A percentile compares a stretch with the other conserved stretches of the same genome.
Conservation (phyloP, 2,113 vertebrate species). For the Austrofundulus limnaeus region DNA sequence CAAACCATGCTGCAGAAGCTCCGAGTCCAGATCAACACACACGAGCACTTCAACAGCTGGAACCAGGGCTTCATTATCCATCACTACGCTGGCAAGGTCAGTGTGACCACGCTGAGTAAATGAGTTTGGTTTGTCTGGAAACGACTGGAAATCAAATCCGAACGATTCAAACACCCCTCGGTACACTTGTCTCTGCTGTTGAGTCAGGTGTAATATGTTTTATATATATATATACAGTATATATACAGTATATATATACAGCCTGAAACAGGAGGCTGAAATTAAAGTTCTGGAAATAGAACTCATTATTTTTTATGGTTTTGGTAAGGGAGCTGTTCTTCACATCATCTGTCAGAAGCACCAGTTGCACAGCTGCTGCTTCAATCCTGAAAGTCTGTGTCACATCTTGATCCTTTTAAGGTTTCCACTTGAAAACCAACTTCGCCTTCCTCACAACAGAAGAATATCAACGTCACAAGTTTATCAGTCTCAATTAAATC, state of each 20-base stretch:
- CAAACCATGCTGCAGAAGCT: slow-evolving; percentile 97
- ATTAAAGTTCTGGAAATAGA: slow-evolving; percentile 36
- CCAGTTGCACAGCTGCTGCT: slow-evolving; percentile 47
- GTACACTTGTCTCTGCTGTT: neutral
- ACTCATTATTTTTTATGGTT: slow-evolving; percentile 49
- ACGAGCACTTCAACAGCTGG: slow-evolving; percentile 99
- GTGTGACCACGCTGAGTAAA: neutral
- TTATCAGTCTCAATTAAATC: neutral
- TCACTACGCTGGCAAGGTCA: slow-evolving; percentile 97
- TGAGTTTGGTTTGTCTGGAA: neutral
- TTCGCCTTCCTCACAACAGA: neutral
- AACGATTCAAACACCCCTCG: neutral
- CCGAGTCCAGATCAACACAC: slow-evolving; percentile 92
- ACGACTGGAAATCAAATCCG: neutral
- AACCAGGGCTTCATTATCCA: slow-evolving; percentile 99
- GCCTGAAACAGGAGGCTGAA: slow-evolving; percentile 4
- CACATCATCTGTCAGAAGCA: slow-evolving; percentile 58
- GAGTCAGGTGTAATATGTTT: slow-evolving; percentile 10
- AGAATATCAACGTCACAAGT: neutral
- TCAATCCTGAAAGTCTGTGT: slow-evolving; percentile 25
- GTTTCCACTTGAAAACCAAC: slow-evolving; percentile 24
- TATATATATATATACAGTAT: neutral
- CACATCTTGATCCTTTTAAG: slow-evolving; percentile 35
- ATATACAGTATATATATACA: neutral
- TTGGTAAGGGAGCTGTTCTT: slow-evolving; percentile 25